Conservation (phyloP, 2,888 invertebrate genomes). For the Leptinotarsa juncta region DNA sequence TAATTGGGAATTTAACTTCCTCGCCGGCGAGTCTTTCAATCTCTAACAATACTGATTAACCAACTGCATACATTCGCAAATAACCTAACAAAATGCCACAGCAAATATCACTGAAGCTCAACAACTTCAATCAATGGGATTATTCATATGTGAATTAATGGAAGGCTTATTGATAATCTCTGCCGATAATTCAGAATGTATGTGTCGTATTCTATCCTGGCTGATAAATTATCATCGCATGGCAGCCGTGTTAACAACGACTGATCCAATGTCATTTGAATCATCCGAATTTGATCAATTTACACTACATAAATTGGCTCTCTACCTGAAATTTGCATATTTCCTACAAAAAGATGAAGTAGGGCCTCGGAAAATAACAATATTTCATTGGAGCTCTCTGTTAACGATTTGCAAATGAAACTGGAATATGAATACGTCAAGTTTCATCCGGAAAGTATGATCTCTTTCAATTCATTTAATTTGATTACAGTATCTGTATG, state of each 20-base stretch:
- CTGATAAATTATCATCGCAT: constrained; percentile 13
- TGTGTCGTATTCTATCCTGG: not conserved
- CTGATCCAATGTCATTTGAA: constrained; percentile 36
- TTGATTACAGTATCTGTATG: too few species aligned
- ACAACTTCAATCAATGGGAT: not conserved
- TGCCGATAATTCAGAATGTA: constrained; percentile 14
- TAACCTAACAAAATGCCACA: not conserved
- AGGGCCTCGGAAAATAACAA: constrained; percentile 18
- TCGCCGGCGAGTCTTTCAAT: not conserved
- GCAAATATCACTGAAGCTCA: not conserved
- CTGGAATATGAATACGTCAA: constrained; percentile 6
- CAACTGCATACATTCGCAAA: not conserved
- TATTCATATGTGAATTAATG: constrained; percentile 11
- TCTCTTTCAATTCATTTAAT: too few species aligned
- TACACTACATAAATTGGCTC: constrained; percentile 42
- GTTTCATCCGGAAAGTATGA: not conserved
- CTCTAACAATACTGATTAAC: not conserved
- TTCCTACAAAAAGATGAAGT: constrained; percentile 36
- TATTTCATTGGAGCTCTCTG: constrained; percentile 6
- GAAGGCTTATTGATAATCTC: constrained; percentile 7
- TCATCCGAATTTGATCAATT: constrained; percentile 42
- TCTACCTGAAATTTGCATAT: constrained; percentile 38
- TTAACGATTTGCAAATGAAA: constrained; percentile 11
- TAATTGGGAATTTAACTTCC: too few species aligned
- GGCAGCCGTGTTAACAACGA: constrained; percentile 39